Evolutionary conservation across 2,888 invertebrate genomes (phyloP), one percentile per base, ranked within the genome.

Genomic region (Andrena fulva): DNA sequence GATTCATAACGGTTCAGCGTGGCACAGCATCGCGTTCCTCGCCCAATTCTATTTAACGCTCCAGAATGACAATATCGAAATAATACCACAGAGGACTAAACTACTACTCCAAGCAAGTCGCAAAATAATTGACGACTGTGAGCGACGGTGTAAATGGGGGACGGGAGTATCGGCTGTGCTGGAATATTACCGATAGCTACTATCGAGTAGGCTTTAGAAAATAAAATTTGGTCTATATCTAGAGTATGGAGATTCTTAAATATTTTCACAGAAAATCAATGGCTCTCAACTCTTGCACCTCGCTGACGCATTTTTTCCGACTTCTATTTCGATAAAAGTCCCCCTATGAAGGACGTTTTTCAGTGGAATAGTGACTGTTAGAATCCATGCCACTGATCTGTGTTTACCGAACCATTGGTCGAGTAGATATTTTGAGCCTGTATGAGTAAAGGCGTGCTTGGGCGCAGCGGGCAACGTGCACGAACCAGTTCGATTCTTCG

Each of bases 1-100:
- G 64, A 82, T 6, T 27, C 54, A 6, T 80, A 72, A 67, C 67
- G 42, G 35, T 56, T 50, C 35, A 63, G 48, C n/a, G 20, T 60
- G 33, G 62, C 70, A 56, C n/a, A 24, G 0, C 48, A 27, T 27
- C 10, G n/a, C 29, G 7, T 42, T 48, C 20, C 16, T 20, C 27
- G n/a, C 33, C 31, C 67, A 42, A n/a, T n/a, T n/a, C n/a, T 10
- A 67, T 20, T 73, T 59, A 35, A 73, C 42, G 2, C 20, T n/a
- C 29, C 29, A 64, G 42, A 69, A 63, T 76, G 62, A 35, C 29
- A 20, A 12, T 56, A 12, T n/a, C 10, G 1, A 50, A 12, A 12
- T 12, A 27, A 33, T 27, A 35, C 12, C 24, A 50, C 12, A 12
- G 3, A 10, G 7, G 12, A 35, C 35, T 35, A 10, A 35, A 10